phyloP scores from a whole-genome alignment of 1,140 invertebrate species.

The Muscidifurax raptorellus region DNA sequence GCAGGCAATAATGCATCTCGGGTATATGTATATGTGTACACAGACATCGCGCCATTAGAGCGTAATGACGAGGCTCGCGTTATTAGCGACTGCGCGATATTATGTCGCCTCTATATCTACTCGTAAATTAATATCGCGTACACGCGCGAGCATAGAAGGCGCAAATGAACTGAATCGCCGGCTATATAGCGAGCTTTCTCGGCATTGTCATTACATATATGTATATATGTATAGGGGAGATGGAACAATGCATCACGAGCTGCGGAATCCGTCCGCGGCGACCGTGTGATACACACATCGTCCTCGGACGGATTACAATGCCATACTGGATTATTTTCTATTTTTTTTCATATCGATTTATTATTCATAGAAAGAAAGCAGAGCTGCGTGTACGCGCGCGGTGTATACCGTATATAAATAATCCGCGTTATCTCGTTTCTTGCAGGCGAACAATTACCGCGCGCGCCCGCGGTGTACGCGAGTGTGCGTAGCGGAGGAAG shows the following conservation, averaged over 20 bases:
- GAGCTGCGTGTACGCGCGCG: too few species aligned
- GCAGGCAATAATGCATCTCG: slow-evolving; percentile 13
- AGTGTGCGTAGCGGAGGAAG: not conserved
- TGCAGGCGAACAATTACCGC: not conserved
- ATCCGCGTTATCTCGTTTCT: not conserved
- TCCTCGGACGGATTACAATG: too few species aligned
- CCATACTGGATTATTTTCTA: too few species aligned
- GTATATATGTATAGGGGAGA: not conserved
- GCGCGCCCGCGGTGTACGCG: too few species aligned
- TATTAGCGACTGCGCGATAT: slow-evolving; percentile 36
- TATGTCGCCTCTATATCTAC: not conserved
- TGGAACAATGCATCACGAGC: not conserved
- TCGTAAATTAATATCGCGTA: slow-evolving; percentile 44
- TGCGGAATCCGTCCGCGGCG: not conserved
- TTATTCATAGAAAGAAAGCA: too few species aligned
- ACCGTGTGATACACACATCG: too few species aligned
- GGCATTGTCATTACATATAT: not conserved
- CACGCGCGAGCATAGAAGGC: slow-evolving; percentile 19
- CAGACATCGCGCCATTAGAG: not conserved
- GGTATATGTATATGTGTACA: too few species aligned
- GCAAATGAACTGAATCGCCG: not conserved
- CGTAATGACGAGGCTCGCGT: not conserved
- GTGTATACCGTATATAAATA: slow-evolving; percentile 4
- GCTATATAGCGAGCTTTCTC: not conserved
- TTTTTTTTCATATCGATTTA: too few species aligned